Conservation (phyloP, 2,113 vertebrate genomes). For the Corythoichthys intestinalis region DNA sequence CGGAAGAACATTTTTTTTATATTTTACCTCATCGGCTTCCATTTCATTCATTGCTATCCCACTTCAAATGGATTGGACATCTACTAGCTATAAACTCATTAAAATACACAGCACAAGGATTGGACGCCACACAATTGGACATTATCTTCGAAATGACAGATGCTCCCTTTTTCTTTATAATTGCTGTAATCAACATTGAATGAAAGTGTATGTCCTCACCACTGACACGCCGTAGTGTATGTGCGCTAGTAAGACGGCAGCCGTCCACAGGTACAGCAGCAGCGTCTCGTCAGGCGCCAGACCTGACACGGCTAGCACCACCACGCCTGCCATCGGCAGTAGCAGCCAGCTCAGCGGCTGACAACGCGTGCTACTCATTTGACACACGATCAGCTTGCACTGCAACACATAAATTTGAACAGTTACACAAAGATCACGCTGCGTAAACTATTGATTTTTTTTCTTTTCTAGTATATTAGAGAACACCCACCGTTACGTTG, state of each 20-base stretch:
- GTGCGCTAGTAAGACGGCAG: conserved; percentile 80
- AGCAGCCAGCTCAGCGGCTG: conserved; percentile 87
- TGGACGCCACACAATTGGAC: too few relatives aligned
- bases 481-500: conserved; percentile 86
- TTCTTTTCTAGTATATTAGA: too few relatives aligned
- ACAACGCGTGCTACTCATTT: conserved; percentile 96
- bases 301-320: conserved; percentile 69
- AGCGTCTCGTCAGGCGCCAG: conserved; percentile 64
- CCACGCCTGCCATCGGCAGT: conserved; percentile 77
- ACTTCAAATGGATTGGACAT: too few relatives aligned
- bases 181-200: too few relatives aligned
- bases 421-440: not conserved
- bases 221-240: conserved; percentile 92
- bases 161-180: too few relatives aligned
- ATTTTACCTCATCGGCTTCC: too few relatives aligned
- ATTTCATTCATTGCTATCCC: too few relatives aligned
- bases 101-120: too few relatives aligned
- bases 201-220: conserved; percentile 74
- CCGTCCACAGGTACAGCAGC: conserved; percentile 78
- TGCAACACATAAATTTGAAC: conserved; percentile 43
- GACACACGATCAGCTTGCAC: conserved; percentile 97
- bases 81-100: too few relatives aligned
- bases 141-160: too few relatives aligned
- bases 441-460: too few relatives aligned
- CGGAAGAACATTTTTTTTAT: too few relatives aligned